Evolutionary conservation across 2,888 invertebrate species (phyloP).

Genomic region (Drosophila mulleri): DNA sequence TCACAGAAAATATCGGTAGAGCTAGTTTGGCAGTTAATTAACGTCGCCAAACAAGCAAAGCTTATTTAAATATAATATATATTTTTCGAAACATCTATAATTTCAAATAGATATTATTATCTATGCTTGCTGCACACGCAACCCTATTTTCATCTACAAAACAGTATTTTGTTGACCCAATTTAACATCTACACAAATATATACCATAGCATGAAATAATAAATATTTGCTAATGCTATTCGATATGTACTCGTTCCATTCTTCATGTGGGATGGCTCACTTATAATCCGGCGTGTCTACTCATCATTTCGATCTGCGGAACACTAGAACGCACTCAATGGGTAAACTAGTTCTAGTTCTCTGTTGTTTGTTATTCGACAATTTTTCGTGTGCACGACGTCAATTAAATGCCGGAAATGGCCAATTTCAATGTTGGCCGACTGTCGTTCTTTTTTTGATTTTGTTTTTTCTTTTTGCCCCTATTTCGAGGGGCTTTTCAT

Average conservation of each 20-base stretch:
- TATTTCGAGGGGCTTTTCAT: slow-evolving; percentile 69
- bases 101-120: background rate
- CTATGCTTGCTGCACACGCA: background rate
- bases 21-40: background rate
- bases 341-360: slow-evolving; percentile 56
- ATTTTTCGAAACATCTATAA: background rate
- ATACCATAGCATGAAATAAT: background rate
- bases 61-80: background rate
- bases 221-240: slow-evolving; percentile 1
- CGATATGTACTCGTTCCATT: slow-evolving; percentile 4
- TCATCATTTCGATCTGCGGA: slow-evolving; percentile 28
- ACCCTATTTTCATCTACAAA: too few species aligned
- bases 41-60: background rate
- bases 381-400: slow-evolving; percentile 64
- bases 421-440: slow-evolving; percentile 72
- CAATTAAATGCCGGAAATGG: slow-evolving; percentile 77
- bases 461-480: slow-evolving; percentile 37
- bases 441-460: slow-evolving; percentile 26
- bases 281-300: slow-evolving; percentile 29
- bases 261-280: slow-evolving; percentile 15
- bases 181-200: background rate
- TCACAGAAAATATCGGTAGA: background rate
- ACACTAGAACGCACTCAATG: slow-evolving; percentile 22
- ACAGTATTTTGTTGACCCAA: background rate
- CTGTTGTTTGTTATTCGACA: slow-evolving; percentile 49